phyloP scores from a whole-genome alignment of 2,113 vertebrate species.

The Gobius niger region DNA sequence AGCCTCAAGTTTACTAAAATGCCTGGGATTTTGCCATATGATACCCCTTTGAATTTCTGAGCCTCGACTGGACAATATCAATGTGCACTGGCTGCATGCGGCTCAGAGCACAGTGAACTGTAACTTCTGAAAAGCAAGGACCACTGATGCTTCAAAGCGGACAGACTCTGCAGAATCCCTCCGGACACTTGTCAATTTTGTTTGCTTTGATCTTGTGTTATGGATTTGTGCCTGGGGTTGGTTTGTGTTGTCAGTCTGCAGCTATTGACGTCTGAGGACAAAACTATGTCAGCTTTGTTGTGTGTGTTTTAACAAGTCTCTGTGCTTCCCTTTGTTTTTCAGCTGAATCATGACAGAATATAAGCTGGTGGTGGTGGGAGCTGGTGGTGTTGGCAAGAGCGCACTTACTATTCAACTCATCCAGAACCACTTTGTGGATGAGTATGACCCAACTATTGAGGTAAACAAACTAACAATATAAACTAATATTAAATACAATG shows the following conservation, averaged over 20 bases:
- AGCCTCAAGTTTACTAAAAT: neutral
- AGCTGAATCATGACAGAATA: constrained; percentile 83
- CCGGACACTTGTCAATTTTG: constrained; percentile 48
- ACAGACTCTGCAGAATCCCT: constrained; percentile 43
- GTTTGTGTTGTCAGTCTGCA: constrained; percentile 28
- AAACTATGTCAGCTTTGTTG: neutral
- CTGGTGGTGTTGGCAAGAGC: constrained; percentile 80
- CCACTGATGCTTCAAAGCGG: constrained; percentile 51
- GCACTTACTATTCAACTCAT: constrained; percentile 81
- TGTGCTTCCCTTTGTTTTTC: constrained; percentile 19
- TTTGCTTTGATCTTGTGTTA: constrained; percentile 56
- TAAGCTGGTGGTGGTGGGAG: constrained; percentile 81
- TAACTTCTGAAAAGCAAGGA: constrained; percentile 52
- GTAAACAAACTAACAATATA: constrained; percentile 47
- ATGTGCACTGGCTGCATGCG: constrained; percentile 53
- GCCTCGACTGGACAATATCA: constrained; percentile 36
- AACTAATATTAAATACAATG: neutral
- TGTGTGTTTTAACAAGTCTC: neutral
- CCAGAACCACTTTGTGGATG: constrained; percentile 82
- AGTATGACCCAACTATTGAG: constrained; percentile 82
- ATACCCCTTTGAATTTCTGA: constrained; percentile 37
- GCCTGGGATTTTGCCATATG: neutral
- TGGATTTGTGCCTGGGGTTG: constrained; percentile 63
- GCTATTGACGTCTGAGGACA: constrained; percentile 20
- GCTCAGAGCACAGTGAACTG: constrained; percentile 33